Evolutionary conservation across 2,797 vertebrate species (phyloP), one percentile per base, ranked within the genome.

Genomic region (Setipinna tenuifilis): DNA sequence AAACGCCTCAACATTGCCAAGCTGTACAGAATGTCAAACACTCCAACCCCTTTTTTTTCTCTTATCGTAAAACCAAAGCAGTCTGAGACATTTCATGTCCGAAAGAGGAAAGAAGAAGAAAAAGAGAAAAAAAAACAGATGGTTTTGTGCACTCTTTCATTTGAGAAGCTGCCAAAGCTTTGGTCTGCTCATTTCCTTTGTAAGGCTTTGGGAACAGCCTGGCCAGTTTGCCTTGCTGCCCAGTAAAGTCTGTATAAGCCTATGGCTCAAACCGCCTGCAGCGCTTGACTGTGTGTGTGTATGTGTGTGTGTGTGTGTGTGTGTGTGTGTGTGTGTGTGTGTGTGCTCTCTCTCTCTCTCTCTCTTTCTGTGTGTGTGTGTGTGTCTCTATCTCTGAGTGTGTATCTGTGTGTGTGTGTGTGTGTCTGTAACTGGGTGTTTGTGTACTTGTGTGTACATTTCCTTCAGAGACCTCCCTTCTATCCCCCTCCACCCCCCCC

Each of bases 171-270:
- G 84, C 78, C 46, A 84, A 28, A 61, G 83, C 82, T 31, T 85
- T 86, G 21, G 83, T 57, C 88, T 41, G 59, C 81, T 86, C 59
- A 83, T 83, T 86, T 84, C 71, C 81, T 87, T 84, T 71, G n/a
- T 61, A 50, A 81, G 21, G 41, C 82, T 89, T 17, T 65, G 75
- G 83, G 81, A 75, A 59, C 86, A 85, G 85, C 81, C 44, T 82
- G 54, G 54, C 75, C 78, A 82, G 71, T 31, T 44, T 59, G 83
- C 57, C 80, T 80, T 83, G 87, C 81, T 82, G 68, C 82, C 81
- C 85, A 83, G 85, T 82, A 83, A 86, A 86, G 83, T 85, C 82
- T 86, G 85, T 58, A 58, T 75, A 87, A 48, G 82, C 57, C 80
- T 82, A 28, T 57, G 46, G 82, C 83, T 68, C 84, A 83, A 83